Base-by-base conservation (phyloP, 2,113 vertebrate species). In the Mesoclemmys tuberculata region DNA sequence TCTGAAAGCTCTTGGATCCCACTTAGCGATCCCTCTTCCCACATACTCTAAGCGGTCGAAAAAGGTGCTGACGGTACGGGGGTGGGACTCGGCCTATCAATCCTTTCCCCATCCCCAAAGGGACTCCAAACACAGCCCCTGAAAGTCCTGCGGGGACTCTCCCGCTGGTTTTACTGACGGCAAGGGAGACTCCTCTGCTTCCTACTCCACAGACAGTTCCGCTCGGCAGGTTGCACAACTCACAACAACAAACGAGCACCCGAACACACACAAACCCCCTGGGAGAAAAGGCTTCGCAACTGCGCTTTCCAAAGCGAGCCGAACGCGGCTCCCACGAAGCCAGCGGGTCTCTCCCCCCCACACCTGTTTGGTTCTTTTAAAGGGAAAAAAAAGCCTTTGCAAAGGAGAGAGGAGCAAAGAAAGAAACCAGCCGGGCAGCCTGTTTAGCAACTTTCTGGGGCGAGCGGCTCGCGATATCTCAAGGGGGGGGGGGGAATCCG, bases 281-380 rank as follows among this genome's bases (percentile, higher is more conserved):
- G n/a, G n/a, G n/a, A n/a, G n/a, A n/a, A n/a, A n/a, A n/a, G n/a
- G n/a, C n/a, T n/a, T n/a, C n/a, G n/a, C n/a, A n/a, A n/a, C n/a
- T n/a, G n/a, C n/a, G n/a, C n/a, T n/a, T n/a, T n/a, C n/a, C 21
- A 10, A 38, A 38, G 38, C 10, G n/a, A n/a, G 41, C 49, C 19
- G 11, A 10, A 5, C 5, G 10, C 11, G 19, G 64, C 26, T 80
- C 44, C 38, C 51, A 80, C 75, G n/a, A 46, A n/a, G 77, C 89
- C 44, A 31, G 51, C 64, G 21, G 31, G 75, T 44, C 81, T 41
- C 26, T 9, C 41, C 77, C 26, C 86, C 48, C 18, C n/a, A 44
- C n/a, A 93, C 94, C 94, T 95, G 93, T 81, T 61, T 86, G 85
- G 13, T 46, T 46, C 8, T 46, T 46, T 81, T 51, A 61, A 85